A percentile compares a stretch with the other conserved stretches of the same genome.
These are phyloP conservation scores for Sorex maritimensis DNA, from an alignment of 2,797 vertebrate genomes.

Conservation along the genomic window DNA sequence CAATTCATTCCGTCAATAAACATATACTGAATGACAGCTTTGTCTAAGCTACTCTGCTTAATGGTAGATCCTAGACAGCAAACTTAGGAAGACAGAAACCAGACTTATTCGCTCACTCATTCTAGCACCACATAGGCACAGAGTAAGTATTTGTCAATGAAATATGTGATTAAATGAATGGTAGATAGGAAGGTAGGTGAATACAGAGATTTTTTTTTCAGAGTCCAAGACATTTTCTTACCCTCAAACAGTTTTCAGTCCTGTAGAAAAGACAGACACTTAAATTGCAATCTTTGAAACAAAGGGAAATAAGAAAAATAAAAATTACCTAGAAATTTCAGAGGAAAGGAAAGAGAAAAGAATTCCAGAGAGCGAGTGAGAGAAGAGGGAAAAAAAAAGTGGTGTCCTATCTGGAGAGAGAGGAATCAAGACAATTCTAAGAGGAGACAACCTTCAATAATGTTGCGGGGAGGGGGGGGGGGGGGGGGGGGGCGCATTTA, in stretches of 20 bases:
- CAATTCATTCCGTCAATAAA: constrained; percentile 67
- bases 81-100: constrained; percentile 31
- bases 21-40: constrained; percentile 59
- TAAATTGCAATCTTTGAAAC: constrained; percentile 5
- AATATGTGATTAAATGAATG: constrained; percentile 34
- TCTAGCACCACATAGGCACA: background rate
- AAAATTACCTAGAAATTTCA: background rate
- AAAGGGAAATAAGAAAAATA: constrained; percentile 39
- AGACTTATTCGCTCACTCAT: background rate
- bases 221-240: constrained; percentile 10
- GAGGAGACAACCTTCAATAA: constrained; percentile 3
- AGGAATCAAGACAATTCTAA: background rate
- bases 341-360: background rate
- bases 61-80: constrained; percentile 22
- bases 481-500: background rate
- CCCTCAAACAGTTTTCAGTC: constrained; percentile 37
- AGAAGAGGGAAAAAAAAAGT: background rate
- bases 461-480: background rate
- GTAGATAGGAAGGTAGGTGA: constrained; percentile 12
- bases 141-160: constrained; percentile 49
- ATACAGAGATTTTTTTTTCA: background rate
- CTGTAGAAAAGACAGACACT: background rate
- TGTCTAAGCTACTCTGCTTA: constrained; percentile 3
- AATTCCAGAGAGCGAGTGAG: background rate
- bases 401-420: background rate